Base-by-base conservation (phyloP, 2,888 invertebrate species). In the Caenorhabditis sp. region DNA sequence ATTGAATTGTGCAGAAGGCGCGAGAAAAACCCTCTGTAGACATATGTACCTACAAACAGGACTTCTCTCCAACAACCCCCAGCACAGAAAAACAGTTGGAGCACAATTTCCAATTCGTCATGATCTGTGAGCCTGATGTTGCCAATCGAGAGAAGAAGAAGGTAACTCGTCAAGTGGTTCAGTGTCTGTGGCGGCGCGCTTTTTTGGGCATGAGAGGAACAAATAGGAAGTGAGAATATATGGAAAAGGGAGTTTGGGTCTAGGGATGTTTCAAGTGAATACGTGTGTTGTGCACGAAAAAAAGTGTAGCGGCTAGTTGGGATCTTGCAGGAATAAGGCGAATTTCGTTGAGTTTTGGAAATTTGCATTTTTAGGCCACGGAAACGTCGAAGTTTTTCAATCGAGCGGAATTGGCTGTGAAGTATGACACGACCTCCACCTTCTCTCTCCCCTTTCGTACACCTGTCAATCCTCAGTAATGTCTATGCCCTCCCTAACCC, bases 111-210 rank as follows among this genome's bases (percentile, higher is more conserved):
- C 64, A 41, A 64, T 64, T 66, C 66, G 66, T 66, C 66, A 66
- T 66, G 66, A 66, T 66, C 66, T 66, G 66, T 66, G 66, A 66
- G 49, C 31, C 49, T 66, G 66, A 66, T 66, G 66, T 66, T 63
- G 63, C 63, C 26, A 47, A 66, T 22, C 19, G 22, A 22, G 31
- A 31, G 49, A 26, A n/a, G n/a, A n/a, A n/a, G 19, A 28, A 1
- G 4, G 49, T 66, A 51, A 66, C 51, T 66, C 66, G 49, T 66
- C 66, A 66, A 66, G 66, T 66, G 66, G 66, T 66, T 51, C 49
- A 35, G 7, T 19, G 63, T 64, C 63, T 64, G 44, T 38, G 64
- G 24, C 64, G 19, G 31, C 35, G n/a, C n/a, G 66, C 66, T 66
- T 66, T 66, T 66, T 66, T 66, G 49, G 66, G 66, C 49, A 51